These are phyloP conservation scores for Leucoraja ocellata DNA, from an alignment of 2,797 vertebrate genomes.

Conservation along the genomic window DNA sequence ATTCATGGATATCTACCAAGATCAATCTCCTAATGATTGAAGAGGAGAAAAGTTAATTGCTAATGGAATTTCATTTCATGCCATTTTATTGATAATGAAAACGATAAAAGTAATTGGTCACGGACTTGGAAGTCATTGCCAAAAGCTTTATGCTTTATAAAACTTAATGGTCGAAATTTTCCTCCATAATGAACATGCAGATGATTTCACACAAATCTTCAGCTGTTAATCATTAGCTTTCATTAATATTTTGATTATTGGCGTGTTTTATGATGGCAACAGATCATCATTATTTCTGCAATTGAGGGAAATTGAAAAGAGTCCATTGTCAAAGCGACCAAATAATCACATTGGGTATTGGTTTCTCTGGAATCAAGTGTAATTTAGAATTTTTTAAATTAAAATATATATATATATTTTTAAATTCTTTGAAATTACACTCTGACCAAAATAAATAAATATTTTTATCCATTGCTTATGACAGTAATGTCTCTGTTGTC, in stretches of 20 bases:
- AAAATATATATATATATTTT: background rate
- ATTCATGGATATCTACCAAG: background rate
- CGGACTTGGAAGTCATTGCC: background rate
- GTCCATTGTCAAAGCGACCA: background rate
- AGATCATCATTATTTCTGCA: background rate
- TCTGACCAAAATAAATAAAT: background rate
- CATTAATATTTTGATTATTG: background rate
- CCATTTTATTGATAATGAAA: slow-evolving; percentile 27
- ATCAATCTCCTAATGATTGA: slow-evolving; percentile 8
- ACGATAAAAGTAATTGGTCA: background rate
- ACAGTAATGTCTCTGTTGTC: background rate
- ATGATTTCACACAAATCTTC: background rate
- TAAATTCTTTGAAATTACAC: background rate
- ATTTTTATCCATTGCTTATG: background rate
- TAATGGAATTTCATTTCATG: background rate
- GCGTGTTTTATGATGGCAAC: background rate
- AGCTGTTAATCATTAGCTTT: background rate
- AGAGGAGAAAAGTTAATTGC: background rate
- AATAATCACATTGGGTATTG: background rate
- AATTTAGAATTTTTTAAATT: background rate
- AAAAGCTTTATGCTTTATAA: background rate
- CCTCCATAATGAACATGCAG: background rate
- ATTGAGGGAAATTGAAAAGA: background rate
- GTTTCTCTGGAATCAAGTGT: background rate
- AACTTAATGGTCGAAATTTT: slow-evolving; percentile 5